A percentile compares a stretch with the other conserved stretches of the same genome.
These are phyloP conservation scores for Fissipunctia ypsillon DNA, from an alignment of 2,888 invertebrate genomes.

Conservation along the genomic window DNA sequence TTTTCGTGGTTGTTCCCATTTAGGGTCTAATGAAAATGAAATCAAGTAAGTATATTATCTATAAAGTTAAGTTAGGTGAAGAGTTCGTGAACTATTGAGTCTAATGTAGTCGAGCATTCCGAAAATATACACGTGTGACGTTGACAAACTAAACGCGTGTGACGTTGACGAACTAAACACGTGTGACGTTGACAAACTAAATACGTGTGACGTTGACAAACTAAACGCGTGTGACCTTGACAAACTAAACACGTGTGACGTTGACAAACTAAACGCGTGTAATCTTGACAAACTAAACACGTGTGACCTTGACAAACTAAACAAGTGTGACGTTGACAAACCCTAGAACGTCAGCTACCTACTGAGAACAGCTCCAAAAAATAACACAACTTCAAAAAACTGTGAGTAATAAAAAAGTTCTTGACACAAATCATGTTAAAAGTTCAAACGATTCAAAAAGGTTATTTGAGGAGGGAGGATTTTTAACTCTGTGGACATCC, in stretches of 20 bases:
- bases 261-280: no score
- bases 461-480: conserved; percentile 22
- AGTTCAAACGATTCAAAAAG: conserved; percentile 22
- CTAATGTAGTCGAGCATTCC: background rate
- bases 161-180: no score
- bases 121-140: background rate
- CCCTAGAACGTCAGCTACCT: background rate
- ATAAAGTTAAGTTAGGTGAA: no score
- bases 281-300: no score
- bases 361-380: background rate
- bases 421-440: background rate
- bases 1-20: background rate
- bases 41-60: background rate
- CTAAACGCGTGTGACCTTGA: no score
- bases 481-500: conserved; percentile 17
- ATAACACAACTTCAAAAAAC: background rate
- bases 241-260: no score
- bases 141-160: no score
- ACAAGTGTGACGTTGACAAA: no score
- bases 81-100: background rate
- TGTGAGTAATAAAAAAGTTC: background rate
- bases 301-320: no score
- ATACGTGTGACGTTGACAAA: no score
- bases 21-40: background rate
- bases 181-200: no score